These are phyloP conservation scores for Notarius lentiginosus DNA, from an alignment of 2,113 vertebrate genomes.

Conservation along the genomic window DNA sequence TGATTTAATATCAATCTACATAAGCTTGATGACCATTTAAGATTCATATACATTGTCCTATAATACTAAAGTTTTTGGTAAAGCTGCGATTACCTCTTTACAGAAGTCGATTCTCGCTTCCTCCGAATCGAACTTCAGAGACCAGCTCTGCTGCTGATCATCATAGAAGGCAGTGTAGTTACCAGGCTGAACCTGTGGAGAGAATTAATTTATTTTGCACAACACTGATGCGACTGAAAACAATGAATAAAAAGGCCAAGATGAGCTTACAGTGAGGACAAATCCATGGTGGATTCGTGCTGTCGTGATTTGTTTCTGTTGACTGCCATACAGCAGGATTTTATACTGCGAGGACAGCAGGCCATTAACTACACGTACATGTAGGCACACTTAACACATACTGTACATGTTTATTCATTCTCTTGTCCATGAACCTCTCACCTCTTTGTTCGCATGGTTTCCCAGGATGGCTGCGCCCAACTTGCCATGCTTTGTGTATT, in stretches of 20 bases:
- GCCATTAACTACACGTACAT: not conserved
- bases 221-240: not conserved
- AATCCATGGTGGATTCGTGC: slow-evolving; percentile 79
- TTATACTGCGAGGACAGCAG: slow-evolving; percentile 72
- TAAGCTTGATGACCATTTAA: not conserved
- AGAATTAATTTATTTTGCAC: not conserved
- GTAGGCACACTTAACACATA: not conserved
- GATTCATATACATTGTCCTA: not conserved
- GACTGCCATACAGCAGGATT: slow-evolving; percentile 81
- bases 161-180: slow-evolving; percentile 84
- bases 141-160: slow-evolving; percentile 85
- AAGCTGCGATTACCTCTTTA: slow-evolving; percentile 73
- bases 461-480: slow-evolving; percentile 82
- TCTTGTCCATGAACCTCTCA: slow-evolving; percentile 46
- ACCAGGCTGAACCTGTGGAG: slow-evolving; percentile 75
- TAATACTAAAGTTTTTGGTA: not conserved
- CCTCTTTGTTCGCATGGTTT: slow-evolving; percentile 77
- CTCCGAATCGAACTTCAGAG: slow-evolving; percentile 83
- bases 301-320: slow-evolving; percentile 77
- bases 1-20: not conserved
- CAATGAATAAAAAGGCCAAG: not conserved
- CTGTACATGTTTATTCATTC: not conserved
- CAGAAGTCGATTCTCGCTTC: slow-evolving; percentile 76
- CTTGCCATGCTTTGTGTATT: slow-evolving; percentile 82
- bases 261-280: slow-evolving; percentile 76